These are phyloP conservation scores for Dendrocincla fuliginosa DNA, from an alignment of 2,797 vertebrate genomes.

Conservation along the genomic window DNA sequence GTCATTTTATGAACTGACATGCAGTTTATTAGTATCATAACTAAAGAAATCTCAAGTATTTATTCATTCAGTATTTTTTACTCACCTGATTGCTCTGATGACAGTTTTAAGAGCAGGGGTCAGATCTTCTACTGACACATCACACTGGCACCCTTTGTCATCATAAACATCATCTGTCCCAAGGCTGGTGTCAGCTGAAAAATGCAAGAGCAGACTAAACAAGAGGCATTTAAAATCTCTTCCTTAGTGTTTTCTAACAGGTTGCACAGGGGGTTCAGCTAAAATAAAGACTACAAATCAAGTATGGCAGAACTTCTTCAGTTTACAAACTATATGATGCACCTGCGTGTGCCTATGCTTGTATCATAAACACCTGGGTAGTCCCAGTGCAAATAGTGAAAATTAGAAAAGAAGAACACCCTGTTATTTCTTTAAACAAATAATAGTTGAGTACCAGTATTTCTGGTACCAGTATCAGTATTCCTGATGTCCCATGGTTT, in stretches of 20 bases:
- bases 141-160: constrained; percentile 94
- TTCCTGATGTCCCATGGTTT: not conserved
- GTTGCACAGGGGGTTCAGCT: not conserved
- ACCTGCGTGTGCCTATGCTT: not conserved
- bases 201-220: constrained; percentile 46
- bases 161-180: constrained; percentile 90
- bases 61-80: not conserved
- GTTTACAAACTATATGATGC: not conserved
- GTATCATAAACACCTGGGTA: not conserved
- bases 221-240: not conserved
- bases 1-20: not conserved
- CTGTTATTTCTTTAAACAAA: not conserved
- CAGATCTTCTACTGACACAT: constrained; percentile 94
- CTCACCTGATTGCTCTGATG: constrained; percentile 95
- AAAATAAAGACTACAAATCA: not conserved
- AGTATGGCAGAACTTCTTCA: not conserved
- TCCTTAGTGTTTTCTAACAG: not conserved
- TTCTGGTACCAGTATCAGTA: no score
- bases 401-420: not conserved
- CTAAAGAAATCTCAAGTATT: not conserved
- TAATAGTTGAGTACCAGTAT: not conserved
- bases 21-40: not conserved
- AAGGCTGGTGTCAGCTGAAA: constrained; percentile 87
- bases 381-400: not conserved
- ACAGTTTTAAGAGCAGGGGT: constrained; percentile 92